Base-by-base conservation (phyloP, 2,888 invertebrate species). In the Drosophila yooni region DNA sequence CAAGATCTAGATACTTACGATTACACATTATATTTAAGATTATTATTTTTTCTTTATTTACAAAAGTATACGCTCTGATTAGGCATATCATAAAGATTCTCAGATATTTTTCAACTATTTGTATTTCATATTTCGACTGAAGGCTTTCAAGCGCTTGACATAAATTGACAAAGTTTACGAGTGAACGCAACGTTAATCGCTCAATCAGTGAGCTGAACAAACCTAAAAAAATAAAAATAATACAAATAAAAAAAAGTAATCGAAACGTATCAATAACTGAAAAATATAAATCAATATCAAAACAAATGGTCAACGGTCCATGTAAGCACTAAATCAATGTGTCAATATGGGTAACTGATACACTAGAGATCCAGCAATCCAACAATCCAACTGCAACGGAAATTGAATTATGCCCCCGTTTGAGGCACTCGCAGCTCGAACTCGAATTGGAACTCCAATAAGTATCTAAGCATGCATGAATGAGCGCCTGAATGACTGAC, bases 241-340 rank as follows among this genome's bases (percentile, higher is more conserved):
- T 15, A 13, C 25, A 25, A 33, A 18, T 15, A 33, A 40, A 61
- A 64, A 36, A 48, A 29, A 38, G 29, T 10, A 43, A 27, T 52
- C 46, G 29, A 74, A 82, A 88, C 71, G 78, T 76, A 88, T 85
- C 85, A 89, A 88, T 69, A 74, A 72, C 81, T 87, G 78, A 60
- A 76, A 86, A 86, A 90, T 89, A 87, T 88, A 88, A 88, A 88
- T 88, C 87, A 88, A 90, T 90, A 87, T 82, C 71, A 68, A 80
- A 70, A 81, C 86, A 90, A 90, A 90, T 86, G 87, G 87, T 74
- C 76, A 82, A 76, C 79, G 74, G 64, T 62, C 77, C 89, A 81
- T 89, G 87, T 90, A 86, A 86, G 89, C 84, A 89, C 84, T 87
- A 90, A 90, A 87, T 87, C 87, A 87, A 87, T 76, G 82, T 90